Evolutionary conservation across 1,140 invertebrate genomes (phyloP), one percentile per base, ranked within the genome.

Genomic region (Drosophila oshimai): DNA sequence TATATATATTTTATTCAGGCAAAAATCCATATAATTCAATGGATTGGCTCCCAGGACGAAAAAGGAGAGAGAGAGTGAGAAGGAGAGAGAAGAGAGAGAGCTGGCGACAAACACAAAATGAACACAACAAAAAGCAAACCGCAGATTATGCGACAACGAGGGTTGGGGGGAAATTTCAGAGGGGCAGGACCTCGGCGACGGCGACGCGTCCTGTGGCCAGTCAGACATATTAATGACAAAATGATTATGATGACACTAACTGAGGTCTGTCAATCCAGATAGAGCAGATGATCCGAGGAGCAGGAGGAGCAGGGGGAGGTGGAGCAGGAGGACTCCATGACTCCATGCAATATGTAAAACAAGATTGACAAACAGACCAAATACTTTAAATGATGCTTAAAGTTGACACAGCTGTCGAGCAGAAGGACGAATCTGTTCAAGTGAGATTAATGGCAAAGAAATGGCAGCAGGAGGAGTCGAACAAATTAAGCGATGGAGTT

Each of bases 221-320:
- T 75, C 75, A 89, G 74, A 89, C 80, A 89, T 87, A 89, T 89
- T 89, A 83, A 90, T 89, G 87, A 84, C 87, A 80, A 89, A 89
- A 90, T 89, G 87, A 89, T 89, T 88, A 89, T 88, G 81, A 84
- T 80, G 81, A 89, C 81, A 90, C 75, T 73, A 76, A 77, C 78
- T 71, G 74, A 71, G 69, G 55, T 60, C 72, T 58, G 44, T 74
- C 61, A 74, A 67, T 74, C 61, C 49, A 24, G 58, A 65, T 55
- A 57, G 28, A 41, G 39, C 34, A 46, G 58, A 28, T 22, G 36
- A 22, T n/a, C 10, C 1, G 10, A 34, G 15, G 2, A 15, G n/a
- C 10, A 15, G 1, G 17, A 18, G 26, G 5, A 15, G 42, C 4
- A 10, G 24, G 6, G 6, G 18, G 20, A 6, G 7, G 18, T 12